Percentiles rank a stretch among this genome's conserved stretches.
Evolutionary conservation across 2,797 vertebrate genomes (phyloP).

Genomic region (Cyclura pinguis): DNA sequence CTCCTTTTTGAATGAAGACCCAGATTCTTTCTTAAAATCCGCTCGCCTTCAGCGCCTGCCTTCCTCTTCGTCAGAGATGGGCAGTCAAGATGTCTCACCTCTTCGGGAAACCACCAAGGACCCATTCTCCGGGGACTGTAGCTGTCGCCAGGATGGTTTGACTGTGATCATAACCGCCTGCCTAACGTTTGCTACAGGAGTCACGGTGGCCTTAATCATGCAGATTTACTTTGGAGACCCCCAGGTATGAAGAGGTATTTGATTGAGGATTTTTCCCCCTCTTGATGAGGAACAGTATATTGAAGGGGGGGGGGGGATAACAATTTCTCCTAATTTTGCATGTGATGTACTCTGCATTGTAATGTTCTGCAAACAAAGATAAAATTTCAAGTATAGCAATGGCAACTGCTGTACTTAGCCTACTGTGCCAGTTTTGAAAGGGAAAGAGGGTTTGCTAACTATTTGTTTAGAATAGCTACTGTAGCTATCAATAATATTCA

Average conservation of each 20-base stretch:
- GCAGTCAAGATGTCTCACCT: conserved; percentile 88
- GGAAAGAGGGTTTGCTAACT: not conserved
- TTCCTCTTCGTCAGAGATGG: conserved; percentile 94
- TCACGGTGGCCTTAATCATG: conserved; percentile 95
- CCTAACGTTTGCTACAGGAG: conserved; percentile 94
- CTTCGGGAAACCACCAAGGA: conserved; percentile 93
- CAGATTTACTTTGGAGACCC: conserved; percentile 98
- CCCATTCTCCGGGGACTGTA: conserved; percentile 91
- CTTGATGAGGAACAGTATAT: not conserved
- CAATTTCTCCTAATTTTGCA: not conserved
- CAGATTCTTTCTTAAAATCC: conserved; percentile 93
- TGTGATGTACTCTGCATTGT: rapidly evolving
- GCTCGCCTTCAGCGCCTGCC: conserved; percentile 95
- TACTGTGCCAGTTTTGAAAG: not conserved
- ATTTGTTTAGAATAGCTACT: not conserved
- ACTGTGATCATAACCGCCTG: conserved; percentile 97
- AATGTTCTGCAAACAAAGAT: not conserved
- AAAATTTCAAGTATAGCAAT: not conserved
- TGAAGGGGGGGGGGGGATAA: not conserved
- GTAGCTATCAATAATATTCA: not conserved
- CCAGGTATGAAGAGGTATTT: conserved; percentile 80
- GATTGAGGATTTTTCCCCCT: not conserved
- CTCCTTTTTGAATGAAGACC: conserved; percentile 81
- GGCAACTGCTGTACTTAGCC: not conserved
- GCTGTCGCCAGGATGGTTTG: conserved; percentile 93